phyloP scores from a whole-genome alignment of 2,113 vertebrate species.

The Picathartes gymnocephalus region DNA sequence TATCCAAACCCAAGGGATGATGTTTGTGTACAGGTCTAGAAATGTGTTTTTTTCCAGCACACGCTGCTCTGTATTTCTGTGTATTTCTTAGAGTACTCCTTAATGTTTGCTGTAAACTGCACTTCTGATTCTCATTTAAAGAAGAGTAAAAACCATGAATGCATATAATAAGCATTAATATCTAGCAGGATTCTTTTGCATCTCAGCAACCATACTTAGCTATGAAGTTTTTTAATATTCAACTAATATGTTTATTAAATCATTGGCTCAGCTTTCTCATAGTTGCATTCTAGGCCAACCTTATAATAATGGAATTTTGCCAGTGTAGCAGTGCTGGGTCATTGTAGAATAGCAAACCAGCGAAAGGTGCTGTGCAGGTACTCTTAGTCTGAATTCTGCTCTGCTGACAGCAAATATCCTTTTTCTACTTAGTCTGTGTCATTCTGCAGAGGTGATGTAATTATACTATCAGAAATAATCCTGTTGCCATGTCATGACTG shows the following conservation, averaged over 20 bases:
- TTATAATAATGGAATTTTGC: neutral
- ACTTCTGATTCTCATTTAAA: neutral
- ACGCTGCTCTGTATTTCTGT: neutral
- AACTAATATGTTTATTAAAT: neutral
- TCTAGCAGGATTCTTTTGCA: neutral
- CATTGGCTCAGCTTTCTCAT: neutral
- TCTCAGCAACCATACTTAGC: neutral
- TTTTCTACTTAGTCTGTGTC: neutral
- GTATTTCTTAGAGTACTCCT: neutral
- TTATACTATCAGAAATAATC: neutral
- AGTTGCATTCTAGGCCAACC: neutral
- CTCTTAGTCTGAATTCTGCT: neutral
- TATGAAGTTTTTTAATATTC: neutral
- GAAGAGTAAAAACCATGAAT: neutral
- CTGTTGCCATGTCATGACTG: neutral
- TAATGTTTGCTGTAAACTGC: neutral
- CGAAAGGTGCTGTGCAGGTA: neutral
- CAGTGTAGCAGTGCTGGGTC: neutral
- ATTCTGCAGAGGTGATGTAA: neutral
- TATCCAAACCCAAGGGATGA: neutral
- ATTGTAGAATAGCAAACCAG: neutral
- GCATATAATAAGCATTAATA: neutral
- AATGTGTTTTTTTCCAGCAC: neutral
- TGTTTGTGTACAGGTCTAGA: neutral
- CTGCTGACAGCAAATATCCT: neutral